Evolutionary conservation across 1,140 invertebrate species (phyloP).

Genomic region (Drosophila chauvacae): DNA sequence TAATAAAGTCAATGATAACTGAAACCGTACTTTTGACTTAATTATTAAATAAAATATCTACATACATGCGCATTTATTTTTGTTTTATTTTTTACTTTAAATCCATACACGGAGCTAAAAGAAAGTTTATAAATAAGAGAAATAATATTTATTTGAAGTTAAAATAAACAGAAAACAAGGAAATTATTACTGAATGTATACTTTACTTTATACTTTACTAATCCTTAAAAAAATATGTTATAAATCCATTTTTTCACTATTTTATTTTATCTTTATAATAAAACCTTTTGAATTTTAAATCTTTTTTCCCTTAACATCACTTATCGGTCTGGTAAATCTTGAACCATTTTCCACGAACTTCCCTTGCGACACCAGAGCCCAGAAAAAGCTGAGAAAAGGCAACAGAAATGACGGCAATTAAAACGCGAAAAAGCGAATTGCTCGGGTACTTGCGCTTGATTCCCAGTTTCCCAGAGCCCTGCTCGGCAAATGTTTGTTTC

Average conservation of each 20-base stretch:
- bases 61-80: constrained; percentile 21
- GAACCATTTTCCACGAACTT: constrained; percentile 33
- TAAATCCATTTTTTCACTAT: neutral
- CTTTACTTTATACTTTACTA: neutral
- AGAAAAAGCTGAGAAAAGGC: constrained; percentile 12
- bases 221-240: neutral
- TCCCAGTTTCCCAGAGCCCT: constrained; percentile 26
- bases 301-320: neutral
- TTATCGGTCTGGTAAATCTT: constrained; percentile 6
- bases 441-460: constrained; percentile 11
- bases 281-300: neutral
- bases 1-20: constrained; percentile 27
- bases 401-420: constrained; percentile 38
- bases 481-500: constrained; percentile 40
- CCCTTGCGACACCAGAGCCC: constrained; percentile 21
- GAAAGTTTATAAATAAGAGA: neutral
- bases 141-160: neutral
- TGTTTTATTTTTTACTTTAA: constrained; percentile 20
- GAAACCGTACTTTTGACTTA: constrained; percentile 10
- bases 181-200: neutral
- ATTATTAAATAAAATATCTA: constrained; percentile 45
- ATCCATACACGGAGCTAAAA: constrained; percentile 6
- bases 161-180: neutral
- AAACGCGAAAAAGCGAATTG: constrained; percentile 24
- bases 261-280: neutral